Base-by-base conservation (phyloP, 2,888 invertebrate genomes). In the Steromphala cineraria region DNA sequence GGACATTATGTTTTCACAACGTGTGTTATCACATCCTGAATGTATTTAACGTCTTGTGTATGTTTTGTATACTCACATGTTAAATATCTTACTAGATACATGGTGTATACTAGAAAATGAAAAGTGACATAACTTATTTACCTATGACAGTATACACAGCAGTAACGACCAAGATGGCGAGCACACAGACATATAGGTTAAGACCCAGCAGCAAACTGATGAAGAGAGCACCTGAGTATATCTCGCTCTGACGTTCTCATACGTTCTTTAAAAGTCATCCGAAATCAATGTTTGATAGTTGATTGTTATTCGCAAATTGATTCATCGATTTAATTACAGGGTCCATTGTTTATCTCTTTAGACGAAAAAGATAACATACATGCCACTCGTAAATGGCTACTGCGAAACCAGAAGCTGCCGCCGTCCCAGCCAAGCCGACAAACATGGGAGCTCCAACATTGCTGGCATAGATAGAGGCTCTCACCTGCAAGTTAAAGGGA, bases 201-300 rank as follows among this genome's bases (percentile, higher is more conserved):
- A 93, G 92, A 52, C 94, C 92, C 53, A 94, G 86, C 4, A 94
- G 91, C 80, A 94, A 93, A 81, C 94, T 93, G 80, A 95, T 94
- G 89, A 95, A 95, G 19, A 95, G 91, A 1, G 94, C 94, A 15
- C 95, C 95, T 19, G 94, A 94, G 87, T 93, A 95, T 76, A 95
- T 89, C 87, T 92, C 92, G n/a, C 89, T 90, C 92, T 92, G 85
- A 4, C n/a, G n/a, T n/a, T n/a, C n/a, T n/a, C n/a, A n/a, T n/a
- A n/a, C n/a, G n/a, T n/a, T n/a, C n/a, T n/a, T n/a, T n/a, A n/a
- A n/a, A n/a, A n/a, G n/a, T n/a, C n/a, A n/a, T n/a, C n/a, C n/a
- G n/a, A n/a, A n/a, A n/a, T n/a, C n/a, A n/a, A n/a, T n/a, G n/a
- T n/a, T n/a, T n/a, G n/a, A n/a, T n/a, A n/a, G n/a, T n/a, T n/a